Percentiles rank a stretch among this genome's conserved stretches.
Evolutionary conservation across 2,888 invertebrate species (phyloP).

Genomic region (Torymus texanus): DNA sequence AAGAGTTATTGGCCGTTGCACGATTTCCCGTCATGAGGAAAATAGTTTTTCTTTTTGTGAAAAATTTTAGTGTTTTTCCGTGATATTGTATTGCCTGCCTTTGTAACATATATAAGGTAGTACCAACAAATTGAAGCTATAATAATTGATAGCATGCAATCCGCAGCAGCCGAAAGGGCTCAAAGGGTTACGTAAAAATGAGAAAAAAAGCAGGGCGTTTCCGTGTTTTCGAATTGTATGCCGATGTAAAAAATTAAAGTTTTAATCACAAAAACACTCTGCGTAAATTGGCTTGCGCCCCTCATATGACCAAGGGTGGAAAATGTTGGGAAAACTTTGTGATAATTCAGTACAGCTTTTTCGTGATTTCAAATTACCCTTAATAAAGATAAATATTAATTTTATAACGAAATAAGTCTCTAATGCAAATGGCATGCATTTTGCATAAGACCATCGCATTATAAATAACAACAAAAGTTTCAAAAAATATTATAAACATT

Average conservation of each 20-base stretch:
- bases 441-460: background rate
- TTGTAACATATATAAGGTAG: background rate
- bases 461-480: no score
- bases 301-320: background rate
- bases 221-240: background rate
- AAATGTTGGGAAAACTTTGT: background rate
- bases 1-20: background rate
- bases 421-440: background rate
- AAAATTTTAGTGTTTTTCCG: background rate
- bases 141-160: background rate
- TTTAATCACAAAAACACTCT: background rate
- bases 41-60: background rate
- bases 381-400: background rate
- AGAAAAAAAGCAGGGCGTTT: background rate
- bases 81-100: background rate
- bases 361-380: background rate
- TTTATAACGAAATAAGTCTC: background rate
- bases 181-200: background rate
- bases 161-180: background rate
- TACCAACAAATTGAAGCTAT: background rate
- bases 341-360: background rate
- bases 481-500: no score
- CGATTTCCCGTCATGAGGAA: background rate
- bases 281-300: background rate
- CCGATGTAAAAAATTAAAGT: background rate